Percentiles rank a stretch among this genome's conserved stretches.
These are phyloP conservation scores for Neodiprion fabricii DNA, from an alignment of 1,140 invertebrate species.

Conservation along the genomic window DNA sequence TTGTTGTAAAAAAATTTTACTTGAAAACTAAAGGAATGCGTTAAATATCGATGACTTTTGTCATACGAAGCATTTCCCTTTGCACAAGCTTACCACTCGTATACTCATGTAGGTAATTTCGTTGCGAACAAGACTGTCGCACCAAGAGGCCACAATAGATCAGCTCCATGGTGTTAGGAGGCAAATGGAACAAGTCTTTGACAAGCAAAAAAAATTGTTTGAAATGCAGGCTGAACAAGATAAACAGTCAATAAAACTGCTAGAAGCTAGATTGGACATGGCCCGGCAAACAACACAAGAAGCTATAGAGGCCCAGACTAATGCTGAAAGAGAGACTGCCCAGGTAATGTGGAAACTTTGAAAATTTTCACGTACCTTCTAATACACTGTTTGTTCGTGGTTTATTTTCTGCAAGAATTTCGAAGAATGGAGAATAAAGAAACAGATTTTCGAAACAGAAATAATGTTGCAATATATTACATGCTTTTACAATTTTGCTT, in stretches of 20 bases:
- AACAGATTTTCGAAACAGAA: background rate
- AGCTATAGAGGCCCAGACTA: conserved; percentile 36
- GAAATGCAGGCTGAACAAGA: conserved; percentile 50
- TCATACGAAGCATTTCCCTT: background rate
- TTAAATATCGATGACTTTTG: conserved; percentile 2
- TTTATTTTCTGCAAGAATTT: background rate
- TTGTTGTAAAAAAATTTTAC: background rate
- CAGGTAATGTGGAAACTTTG: conserved; percentile 33
- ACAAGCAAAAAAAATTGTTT: conserved; percentile 53
- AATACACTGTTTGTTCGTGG: background rate
- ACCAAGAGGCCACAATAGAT: conserved; percentile 53
- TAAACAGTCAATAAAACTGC: conserved; percentile 52
- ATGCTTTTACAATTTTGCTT: conserved; percentile 3
- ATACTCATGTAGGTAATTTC: conserved; percentile 42
- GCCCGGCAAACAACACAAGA: conserved; percentile 49
- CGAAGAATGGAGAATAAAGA: background rate
- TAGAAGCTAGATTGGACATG: conserved; percentile 51
- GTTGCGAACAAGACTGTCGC: conserved; percentile 48
- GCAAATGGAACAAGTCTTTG: conserved; percentile 57
- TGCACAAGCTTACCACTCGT: background rate
- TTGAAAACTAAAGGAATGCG: background rate
- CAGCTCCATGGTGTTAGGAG: conserved; percentile 53
- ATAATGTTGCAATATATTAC: conserved; percentile 8
- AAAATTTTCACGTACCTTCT: background rate
- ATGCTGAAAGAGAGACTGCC: conserved; percentile 45